Evolutionary conservation across 2,113 vertebrate species (phyloP).

Genomic region (Gymnobelideus leadbeateri): DNA sequence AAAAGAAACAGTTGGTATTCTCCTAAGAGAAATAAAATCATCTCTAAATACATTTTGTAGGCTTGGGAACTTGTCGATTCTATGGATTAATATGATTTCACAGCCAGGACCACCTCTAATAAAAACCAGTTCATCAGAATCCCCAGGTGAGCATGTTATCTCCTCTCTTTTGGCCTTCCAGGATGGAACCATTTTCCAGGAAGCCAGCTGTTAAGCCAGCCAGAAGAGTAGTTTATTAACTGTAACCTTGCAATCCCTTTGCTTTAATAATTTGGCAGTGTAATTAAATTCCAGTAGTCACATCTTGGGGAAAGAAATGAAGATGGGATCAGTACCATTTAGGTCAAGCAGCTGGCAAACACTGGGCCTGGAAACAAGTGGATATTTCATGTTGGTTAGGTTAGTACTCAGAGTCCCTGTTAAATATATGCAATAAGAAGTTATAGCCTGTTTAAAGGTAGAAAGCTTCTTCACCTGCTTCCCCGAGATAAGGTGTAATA

Average conservation of each 20-base stretch:
- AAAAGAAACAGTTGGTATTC: not conserved
- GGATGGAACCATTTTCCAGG: conserved; percentile 49
- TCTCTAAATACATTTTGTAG: conserved; percentile 39
- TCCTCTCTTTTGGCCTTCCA: not conserved
- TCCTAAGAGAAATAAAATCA: not conserved
- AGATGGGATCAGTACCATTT: conserved; percentile 44
- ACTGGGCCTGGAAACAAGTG: not conserved
- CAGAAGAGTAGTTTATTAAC: conserved; percentile 62
- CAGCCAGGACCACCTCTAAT: conserved; percentile 22
- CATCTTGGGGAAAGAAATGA: conserved; percentile 56
- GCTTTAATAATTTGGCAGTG: conserved; percentile 74
- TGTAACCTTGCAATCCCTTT: conserved; percentile 67
- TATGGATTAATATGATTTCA: conserved; percentile 8
- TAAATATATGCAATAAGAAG: conserved; percentile 68
- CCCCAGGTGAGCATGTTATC: conserved; percentile 20
- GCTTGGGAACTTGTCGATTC: not conserved
- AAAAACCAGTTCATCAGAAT: conserved; percentile 43
- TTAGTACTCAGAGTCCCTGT: conserved; percentile 19
- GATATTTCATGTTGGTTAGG: conserved; percentile 53
- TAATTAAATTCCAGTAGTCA: conserved; percentile 77
- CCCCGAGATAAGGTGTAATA: conserved; percentile 71
- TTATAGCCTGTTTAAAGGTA: conserved; percentile 40
- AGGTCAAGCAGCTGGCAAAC: conserved; percentile 72
- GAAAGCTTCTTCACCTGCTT: conserved; percentile 71
- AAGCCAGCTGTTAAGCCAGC: conserved; percentile 49